Conservation (phyloP, 1,140 invertebrate genomes). For the Ruditapes philippinarum region DNA sequence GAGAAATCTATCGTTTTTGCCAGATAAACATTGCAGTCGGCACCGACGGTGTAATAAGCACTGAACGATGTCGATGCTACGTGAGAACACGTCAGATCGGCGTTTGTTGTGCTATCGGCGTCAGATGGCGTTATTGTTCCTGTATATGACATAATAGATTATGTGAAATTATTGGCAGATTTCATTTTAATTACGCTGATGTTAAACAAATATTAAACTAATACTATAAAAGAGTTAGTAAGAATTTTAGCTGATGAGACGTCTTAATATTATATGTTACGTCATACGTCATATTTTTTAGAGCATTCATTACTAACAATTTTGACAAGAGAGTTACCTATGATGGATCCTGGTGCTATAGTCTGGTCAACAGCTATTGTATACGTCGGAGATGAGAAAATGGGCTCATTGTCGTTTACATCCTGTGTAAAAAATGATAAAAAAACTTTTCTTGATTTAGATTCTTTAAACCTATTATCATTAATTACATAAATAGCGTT, state of each 20-base stretch:
- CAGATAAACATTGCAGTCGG: conserved; percentile 31
- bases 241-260: too few relatives aligned
- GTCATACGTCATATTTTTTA: too few relatives aligned
- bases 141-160: neutral
- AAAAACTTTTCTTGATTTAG: too few relatives aligned
- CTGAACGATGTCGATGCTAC: neutral
- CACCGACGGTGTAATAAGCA: conserved; percentile 19
- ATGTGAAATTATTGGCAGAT: too few relatives aligned
- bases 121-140: neutral
- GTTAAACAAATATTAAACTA: too few relatives aligned
- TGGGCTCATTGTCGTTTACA: conserved; percentile 23
- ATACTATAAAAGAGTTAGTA: too few relatives aligned
- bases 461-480: too few relatives aligned
- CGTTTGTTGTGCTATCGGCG: conserved; percentile 10
- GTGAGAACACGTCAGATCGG: conserved; percentile 2
- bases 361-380: neutral
- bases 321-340: conserved; percentile 28
- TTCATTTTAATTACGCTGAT: too few relatives aligned
- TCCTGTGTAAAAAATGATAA: too few relatives aligned
- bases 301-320: too few relatives aligned
- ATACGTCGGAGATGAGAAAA: neutral
- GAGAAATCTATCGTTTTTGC: neutral
- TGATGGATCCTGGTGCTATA: neutral
- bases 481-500: too few relatives aligned
- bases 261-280: too few relatives aligned